Conservation (phyloP, 2,888 invertebrate species). For the Atrina japonica region DNA sequence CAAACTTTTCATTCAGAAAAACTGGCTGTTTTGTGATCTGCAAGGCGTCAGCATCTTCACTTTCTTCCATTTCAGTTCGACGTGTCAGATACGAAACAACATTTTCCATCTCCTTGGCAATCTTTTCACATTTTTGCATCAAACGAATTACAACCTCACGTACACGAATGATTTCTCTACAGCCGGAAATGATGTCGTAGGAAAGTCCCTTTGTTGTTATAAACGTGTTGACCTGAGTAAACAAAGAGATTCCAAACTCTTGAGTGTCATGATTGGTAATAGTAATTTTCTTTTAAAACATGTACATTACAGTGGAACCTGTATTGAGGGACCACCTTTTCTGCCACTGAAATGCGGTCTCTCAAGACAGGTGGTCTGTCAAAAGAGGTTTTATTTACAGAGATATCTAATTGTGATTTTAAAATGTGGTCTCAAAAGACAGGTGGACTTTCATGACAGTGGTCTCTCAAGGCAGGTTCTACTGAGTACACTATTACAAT, state of each 20-base stretch:
- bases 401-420: no score
- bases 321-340: no score
- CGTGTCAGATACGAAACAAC: conserved; percentile 86
- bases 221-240: conserved; percentile 77
- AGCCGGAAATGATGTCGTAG: conserved; percentile 90
- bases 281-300: no score
- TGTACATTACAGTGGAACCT: no score
- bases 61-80: conserved; percentile 83
- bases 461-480: no score
- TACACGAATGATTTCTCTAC: conserved; percentile 85
- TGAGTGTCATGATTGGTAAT: no score
- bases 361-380: no score
- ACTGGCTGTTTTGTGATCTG: conserved; percentile 88
- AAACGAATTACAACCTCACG: conserved; percentile 89
- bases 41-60: conserved; percentile 79
- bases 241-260: not conserved
- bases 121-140: conserved; percentile 91
- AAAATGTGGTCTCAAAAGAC: no score
- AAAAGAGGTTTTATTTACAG: no score
- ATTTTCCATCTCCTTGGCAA: conserved; percentile 90
- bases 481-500: no score
- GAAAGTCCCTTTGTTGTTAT: conserved; percentile 85
- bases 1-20: conserved; percentile 85
- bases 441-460: no score
- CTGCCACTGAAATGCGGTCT: no score